These are phyloP conservation scores for Phengaris alcon DNA, from an alignment of 2,888 invertebrate genomes.

Conservation along the genomic window DNA sequence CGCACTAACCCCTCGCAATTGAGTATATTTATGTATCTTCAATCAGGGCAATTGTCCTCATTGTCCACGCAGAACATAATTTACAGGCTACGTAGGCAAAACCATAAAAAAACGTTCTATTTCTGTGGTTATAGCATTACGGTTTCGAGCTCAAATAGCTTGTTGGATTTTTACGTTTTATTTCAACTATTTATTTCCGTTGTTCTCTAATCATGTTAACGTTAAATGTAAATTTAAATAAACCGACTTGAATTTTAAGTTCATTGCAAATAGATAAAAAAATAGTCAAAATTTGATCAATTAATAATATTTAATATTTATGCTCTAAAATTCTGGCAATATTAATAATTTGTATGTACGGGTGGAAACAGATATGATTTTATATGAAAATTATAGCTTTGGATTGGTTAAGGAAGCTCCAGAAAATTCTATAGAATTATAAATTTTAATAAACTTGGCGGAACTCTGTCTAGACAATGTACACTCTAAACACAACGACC, in stretches of 20 bases:
- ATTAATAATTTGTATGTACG: too few species aligned
- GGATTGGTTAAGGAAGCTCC: not conserved
- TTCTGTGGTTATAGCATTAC: slow-evolving; percentile 19
- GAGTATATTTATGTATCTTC: not conserved
- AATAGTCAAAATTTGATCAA: too few species aligned
- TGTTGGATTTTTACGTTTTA: too few species aligned
- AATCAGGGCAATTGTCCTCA: slow-evolving; percentile 24
- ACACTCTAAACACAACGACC: not conserved
- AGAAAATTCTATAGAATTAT: not conserved
- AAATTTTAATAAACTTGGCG: not conserved
- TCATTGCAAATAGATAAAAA: too few species aligned
- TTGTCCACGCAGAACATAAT: slow-evolving; percentile 25
- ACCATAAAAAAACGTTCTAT: slow-evolving; percentile 19
- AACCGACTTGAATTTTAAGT: not conserved
- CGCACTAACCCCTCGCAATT: not conserved
- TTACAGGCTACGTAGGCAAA: slow-evolving; percentile 27
- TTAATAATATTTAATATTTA: too few species aligned
- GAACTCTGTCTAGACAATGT: not conserved
- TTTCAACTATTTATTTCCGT: not conserved
- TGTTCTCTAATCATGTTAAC: not conserved
- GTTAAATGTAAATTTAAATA: not conserved
- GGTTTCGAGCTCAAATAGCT: slow-evolving; percentile 11
- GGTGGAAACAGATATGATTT: not conserved
- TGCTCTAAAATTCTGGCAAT: too few species aligned
- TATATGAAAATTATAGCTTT: not conserved